A percentile compares a stretch with the other conserved stretches of the same genome.
Evolutionary conservation across 2,113 vertebrate species (phyloP).

Genomic region (Serranochromis macrocephalus): DNA sequence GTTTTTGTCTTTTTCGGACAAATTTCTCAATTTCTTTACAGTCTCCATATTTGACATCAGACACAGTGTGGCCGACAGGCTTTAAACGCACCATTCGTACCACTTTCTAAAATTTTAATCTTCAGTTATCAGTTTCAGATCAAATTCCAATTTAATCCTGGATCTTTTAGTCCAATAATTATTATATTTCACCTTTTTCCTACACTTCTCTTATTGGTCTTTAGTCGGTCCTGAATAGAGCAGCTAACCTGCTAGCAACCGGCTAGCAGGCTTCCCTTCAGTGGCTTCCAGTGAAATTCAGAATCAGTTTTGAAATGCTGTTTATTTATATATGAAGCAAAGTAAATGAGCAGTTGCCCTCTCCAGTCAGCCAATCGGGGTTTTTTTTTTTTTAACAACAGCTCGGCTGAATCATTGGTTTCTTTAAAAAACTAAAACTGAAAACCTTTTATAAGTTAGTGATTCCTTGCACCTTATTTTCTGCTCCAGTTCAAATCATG

Average conservation of each 20-base stretch:
- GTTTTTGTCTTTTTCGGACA: background rate
- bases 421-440: background rate
- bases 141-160: background rate
- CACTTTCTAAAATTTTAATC: background rate
- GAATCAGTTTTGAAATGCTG: background rate
- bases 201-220: background rate
- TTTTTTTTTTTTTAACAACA: background rate
- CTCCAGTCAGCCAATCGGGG: rapidly evolving
- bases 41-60: background rate
- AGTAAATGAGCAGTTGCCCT: background rate
- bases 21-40: background rate
- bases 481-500: background rate
- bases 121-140: background rate
- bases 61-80: background rate
- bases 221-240: background rate
- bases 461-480: background rate
- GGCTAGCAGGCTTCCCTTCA: background rate
- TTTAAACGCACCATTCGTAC: background rate
- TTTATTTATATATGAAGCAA: background rate
- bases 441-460: background rate
- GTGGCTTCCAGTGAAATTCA: background rate
- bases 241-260: background rate
- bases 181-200: background rate
- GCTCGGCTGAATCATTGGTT: background rate
- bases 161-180: background rate